Conservation (phyloP, 2,113 vertebrate genomes). For the Illadopsis cleaveri region DNA sequence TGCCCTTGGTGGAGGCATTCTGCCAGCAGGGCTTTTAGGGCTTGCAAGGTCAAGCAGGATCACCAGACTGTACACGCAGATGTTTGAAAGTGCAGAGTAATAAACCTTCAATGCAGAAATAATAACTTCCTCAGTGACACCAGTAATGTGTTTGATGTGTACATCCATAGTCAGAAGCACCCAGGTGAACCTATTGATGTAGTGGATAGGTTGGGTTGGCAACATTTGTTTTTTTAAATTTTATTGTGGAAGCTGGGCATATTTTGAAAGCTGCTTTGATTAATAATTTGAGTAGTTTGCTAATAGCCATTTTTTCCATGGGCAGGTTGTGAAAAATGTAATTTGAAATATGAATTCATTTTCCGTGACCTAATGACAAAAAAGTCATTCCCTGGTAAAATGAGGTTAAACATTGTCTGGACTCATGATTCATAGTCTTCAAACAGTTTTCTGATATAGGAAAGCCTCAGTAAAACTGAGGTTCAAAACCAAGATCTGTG, state of each 20-base stretch:
- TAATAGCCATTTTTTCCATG: not conserved
- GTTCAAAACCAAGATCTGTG: not conserved
- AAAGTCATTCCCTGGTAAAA: not conserved
- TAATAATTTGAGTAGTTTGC: not conserved
- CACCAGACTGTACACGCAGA: fast-evolving
- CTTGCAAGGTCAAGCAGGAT: not conserved
- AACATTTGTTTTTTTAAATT: not conserved
- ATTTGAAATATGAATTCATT: not conserved
- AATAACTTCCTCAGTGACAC: not conserved
- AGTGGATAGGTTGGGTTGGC: not conserved
- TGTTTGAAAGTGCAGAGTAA: not conserved
- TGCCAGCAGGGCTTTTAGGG: not conserved
- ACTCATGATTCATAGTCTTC: not conserved
- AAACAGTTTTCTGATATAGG: not conserved
- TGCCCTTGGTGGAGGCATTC: not conserved
- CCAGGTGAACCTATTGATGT: not conserved
- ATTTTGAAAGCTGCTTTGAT: not conserved
- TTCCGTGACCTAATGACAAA: not conserved
- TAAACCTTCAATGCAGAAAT: not conserved
- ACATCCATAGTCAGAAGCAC: not conserved
- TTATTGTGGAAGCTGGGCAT: not conserved
- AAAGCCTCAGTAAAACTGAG: not conserved
- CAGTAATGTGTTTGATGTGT: not conserved
- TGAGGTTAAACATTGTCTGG: not conserved
- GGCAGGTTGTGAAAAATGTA: not conserved